Conservation (phyloP, 2,113 vertebrate species). For the Oceanites oceanicus region DNA sequence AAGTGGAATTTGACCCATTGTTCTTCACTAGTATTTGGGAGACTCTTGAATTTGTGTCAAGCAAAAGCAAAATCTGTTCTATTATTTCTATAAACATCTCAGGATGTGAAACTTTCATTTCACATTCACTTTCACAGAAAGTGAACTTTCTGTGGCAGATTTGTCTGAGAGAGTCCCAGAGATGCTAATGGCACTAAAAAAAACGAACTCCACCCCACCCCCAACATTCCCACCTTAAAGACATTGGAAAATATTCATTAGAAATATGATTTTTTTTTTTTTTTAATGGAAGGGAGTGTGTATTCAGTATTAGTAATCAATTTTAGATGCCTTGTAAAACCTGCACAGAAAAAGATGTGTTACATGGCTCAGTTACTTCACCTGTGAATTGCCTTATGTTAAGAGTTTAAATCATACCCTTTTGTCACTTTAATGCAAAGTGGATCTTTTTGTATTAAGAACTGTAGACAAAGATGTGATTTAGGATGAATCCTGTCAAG, state of each 20-base stretch:
- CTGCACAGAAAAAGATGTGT: background rate
- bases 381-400: conserved; percentile 8
- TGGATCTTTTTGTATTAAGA: conserved; percentile 59
- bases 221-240: background rate
- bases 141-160: background rate
- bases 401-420: conserved; percentile 53
- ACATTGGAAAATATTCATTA: background rate
- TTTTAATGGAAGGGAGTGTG: background rate
- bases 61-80: background rate
- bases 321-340: background rate
- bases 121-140: no score
- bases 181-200: background rate
- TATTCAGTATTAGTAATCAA: background rate
- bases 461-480: conserved; percentile 68
- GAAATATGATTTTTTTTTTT: background rate
- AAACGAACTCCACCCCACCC: fast-evolving
- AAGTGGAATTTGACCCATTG: background rate
- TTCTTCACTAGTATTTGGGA: background rate
- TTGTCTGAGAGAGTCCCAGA: background rate
- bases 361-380: background rate
- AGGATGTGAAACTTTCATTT: no score
- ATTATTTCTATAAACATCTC: background rate
- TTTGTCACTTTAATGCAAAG: conserved; percentile 62
- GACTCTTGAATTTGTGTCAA: background rate
- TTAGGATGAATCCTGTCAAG: conserved; percentile 66